Percentiles rank a stretch among this genome's conserved stretches.
These are phyloP conservation scores for Polydrusus tereticollis DNA, from an alignment of 2,888 invertebrate species.

Conservation along the genomic window DNA sequence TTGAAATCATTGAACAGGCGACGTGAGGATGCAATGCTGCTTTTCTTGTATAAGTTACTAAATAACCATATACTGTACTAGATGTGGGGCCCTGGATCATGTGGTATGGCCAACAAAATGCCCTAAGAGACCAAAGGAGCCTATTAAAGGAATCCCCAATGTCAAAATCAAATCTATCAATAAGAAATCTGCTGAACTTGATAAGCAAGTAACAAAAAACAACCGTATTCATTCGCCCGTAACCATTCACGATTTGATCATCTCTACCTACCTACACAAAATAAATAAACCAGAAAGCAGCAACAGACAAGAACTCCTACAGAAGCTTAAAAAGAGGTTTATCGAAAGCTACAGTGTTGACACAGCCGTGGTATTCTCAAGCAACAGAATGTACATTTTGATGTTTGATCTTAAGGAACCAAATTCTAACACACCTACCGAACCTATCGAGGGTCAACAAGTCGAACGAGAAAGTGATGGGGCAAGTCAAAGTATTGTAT, in stretches of 20 bases:
- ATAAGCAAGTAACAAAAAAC: background rate
- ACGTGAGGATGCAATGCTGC: no score
- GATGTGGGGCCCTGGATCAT: no score
- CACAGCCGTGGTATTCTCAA: conserved; percentile 23
- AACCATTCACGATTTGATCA: conserved; percentile 38
- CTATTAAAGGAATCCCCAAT: background rate
- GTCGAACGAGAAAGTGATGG: background rate
- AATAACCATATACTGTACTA: no score
- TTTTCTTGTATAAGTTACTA: no score
- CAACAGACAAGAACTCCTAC: conserved; percentile 37
- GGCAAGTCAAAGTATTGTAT: background rate
- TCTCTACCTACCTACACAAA: conserved; percentile 29
- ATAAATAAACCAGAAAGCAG: conserved; percentile 31
- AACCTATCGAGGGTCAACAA: background rate
- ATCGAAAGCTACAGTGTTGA: conserved; percentile 30
- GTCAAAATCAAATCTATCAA: no score
- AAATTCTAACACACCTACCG: background rate
- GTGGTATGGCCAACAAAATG: background rate
- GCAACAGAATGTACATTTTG: conserved; percentile 27
- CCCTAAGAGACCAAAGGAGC: background rate
- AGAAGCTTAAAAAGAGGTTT: conserved; percentile 29
- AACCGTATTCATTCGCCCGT: background rate
- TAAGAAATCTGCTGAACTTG: background rate
- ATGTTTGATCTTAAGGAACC: background rate
- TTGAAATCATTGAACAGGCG: no score